Percentiles rank a stretch among this genome's conserved stretches.
These are phyloP conservation scores for Halichoeres trimaculatus DNA, from an alignment of 2,113 vertebrate genomes.

Conservation along the genomic window DNA sequence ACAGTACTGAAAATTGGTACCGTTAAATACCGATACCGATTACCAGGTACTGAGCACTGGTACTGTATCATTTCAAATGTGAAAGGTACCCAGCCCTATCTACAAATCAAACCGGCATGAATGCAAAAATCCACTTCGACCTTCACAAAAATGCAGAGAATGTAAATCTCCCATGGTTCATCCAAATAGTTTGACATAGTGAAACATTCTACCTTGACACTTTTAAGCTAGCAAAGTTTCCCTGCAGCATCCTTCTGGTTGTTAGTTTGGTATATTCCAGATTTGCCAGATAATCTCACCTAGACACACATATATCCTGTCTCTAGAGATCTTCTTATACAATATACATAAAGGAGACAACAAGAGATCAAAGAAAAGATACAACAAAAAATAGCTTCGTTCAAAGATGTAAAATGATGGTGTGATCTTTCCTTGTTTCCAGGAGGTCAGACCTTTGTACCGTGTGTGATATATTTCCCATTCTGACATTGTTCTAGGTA, in stretches of 20 bases:
- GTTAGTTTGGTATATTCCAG: neutral
- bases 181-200: too few relatives aligned
- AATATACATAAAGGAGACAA: neutral
- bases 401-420: conserved; percentile 2
- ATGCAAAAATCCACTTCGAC: too few relatives aligned
- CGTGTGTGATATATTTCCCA: conserved; percentile 12
- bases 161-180: neutral
- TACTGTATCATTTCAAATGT: too few relatives aligned
- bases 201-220: conserved; percentile 13
- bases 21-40: too few relatives aligned
- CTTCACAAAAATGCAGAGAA: neutral
- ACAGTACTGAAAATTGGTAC: too few relatives aligned
- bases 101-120: too few relatives aligned
- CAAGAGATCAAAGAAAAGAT: neutral
- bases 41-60: too few relatives aligned
- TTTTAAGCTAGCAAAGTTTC: neutral
- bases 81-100: too few relatives aligned
- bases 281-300: conserved; percentile 9
- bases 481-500: conserved; percentile 15
- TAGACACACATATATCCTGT: neutral
- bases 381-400: conserved; percentile 5
- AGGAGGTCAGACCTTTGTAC: conserved; percentile 8
- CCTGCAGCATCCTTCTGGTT: conserved; percentile 2
- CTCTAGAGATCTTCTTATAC: conserved; percentile 14
- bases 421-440: conserved; percentile 19